Percentiles rank a stretch among this genome's conserved stretches.
Conservation (phyloP, 2,113 vertebrate species). For the Hyla sarda region DNA sequence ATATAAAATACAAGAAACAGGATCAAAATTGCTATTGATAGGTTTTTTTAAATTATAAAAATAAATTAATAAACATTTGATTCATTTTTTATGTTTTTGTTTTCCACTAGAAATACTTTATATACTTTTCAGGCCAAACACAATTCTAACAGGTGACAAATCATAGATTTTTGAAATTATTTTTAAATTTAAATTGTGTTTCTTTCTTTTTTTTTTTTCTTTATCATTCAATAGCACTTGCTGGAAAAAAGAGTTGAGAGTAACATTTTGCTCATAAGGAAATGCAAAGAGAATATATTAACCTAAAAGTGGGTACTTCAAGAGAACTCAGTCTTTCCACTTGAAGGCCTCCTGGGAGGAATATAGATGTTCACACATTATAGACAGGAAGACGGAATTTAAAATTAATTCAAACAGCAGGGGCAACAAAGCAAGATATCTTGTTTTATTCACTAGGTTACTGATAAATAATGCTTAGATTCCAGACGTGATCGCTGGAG, state of each 20-base stretch:
- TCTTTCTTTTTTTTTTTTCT: slow-evolving; percentile 58
- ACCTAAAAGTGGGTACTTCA: slow-evolving; percentile 67
- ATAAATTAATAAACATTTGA: no score
- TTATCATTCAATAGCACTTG: slow-evolving; percentile 71
- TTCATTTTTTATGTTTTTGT: neutral
- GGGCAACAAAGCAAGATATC: slow-evolving; percentile 67
- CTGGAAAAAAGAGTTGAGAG: slow-evolving; percentile 70
- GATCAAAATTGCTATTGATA: neutral
- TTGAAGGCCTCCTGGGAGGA: slow-evolving; percentile 69
- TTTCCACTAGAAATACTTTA: neutral
- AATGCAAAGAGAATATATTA: slow-evolving; percentile 69
- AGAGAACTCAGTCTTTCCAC: slow-evolving; percentile 68
- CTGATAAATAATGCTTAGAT: slow-evolving; percentile 66
- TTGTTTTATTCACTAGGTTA: slow-evolving; percentile 66
- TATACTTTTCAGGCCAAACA: neutral
- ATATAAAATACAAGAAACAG: neutral
- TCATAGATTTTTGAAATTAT: neutral
- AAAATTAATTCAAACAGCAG: slow-evolving; percentile 76
- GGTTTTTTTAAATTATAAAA: neutral
- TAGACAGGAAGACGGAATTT: slow-evolving; percentile 67
- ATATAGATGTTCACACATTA: slow-evolving; percentile 68
- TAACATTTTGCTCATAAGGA: slow-evolving; percentile 67
- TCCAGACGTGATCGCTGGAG: slow-evolving; percentile 66
- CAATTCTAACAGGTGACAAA: neutral
- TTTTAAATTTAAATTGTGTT: neutral